phyloP scores from a whole-genome alignment of 2,113 vertebrate species.

The Austrofundulus limnaeus region DNA sequence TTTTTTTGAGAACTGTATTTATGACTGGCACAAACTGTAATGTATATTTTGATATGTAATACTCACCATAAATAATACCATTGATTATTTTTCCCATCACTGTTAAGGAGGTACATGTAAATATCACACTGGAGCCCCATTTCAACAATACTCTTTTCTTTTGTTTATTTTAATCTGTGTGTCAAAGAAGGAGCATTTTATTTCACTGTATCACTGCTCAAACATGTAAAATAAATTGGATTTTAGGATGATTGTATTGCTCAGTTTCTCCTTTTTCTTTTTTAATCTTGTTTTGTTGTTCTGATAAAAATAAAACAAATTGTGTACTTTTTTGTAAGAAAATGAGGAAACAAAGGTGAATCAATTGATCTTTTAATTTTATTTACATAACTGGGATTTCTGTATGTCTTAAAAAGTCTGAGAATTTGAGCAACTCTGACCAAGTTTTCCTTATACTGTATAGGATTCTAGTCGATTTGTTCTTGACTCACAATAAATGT shows the following conservation, averaged over 20 bases:
- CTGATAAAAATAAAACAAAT: too few relatives aligned
- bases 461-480: constrained; percentile 26
- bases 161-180: constrained; percentile 33
- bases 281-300: not conserved
- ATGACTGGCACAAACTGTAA: constrained; percentile 52
- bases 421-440: not conserved
- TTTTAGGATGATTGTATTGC: constrained; percentile 8
- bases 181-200: constrained; percentile 11
- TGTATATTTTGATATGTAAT: constrained; percentile 36
- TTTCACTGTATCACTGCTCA: constrained; percentile 20
- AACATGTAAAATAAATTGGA: constrained; percentile 29
- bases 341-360: too few relatives aligned
- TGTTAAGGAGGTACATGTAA: constrained; percentile 39
- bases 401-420: constrained; percentile 30
- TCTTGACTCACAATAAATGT: constrained; percentile 54
- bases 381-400: not conserved
- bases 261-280: not conserved
- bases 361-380: too few relatives aligned
- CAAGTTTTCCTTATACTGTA: constrained; percentile 16
- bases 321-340: too few relatives aligned
- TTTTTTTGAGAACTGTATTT: constrained; percentile 68
- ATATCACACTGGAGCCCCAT: constrained; percentile 33
- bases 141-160: constrained; percentile 17
- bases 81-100: constrained; percentile 22
- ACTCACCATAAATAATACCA: constrained; percentile 20